These are phyloP conservation scores for Vanessa cardui DNA, from an alignment of 2,888 invertebrate genomes.

Conservation along the genomic window DNA sequence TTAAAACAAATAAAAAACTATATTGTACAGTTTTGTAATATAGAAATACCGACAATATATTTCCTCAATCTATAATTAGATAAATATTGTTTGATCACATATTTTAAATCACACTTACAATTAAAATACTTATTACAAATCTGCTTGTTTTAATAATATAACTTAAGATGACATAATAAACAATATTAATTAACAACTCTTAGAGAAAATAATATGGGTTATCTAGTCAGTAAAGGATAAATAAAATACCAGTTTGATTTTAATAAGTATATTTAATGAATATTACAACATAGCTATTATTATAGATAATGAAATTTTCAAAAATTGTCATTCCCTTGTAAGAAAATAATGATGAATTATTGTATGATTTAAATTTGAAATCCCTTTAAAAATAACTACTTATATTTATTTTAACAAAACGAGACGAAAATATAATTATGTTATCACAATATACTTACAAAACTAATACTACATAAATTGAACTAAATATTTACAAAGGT, in stretches of 20 bases:
- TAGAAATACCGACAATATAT: too few relatives aligned
- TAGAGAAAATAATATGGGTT: too few relatives aligned
- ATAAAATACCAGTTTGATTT: slow-evolving; percentile 21
- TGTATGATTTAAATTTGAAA: slow-evolving; percentile 25
- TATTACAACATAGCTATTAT: slow-evolving; percentile 28
- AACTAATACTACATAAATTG: slow-evolving; percentile 61
- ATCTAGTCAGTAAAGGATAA: neutral
- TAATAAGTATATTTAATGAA: slow-evolving; percentile 25
- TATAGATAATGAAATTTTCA: slow-evolving; percentile 16
- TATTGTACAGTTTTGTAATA: too few relatives aligned
- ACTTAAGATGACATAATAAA: too few relatives aligned
- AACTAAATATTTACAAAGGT: slow-evolving; percentile 75
- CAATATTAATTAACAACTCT: too few relatives aligned
- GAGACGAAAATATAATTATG: slow-evolving; percentile 54
- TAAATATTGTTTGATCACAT: too few relatives aligned
- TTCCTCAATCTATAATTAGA: too few relatives aligned
- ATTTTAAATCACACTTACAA: too few relatives aligned
- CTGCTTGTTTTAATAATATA: too few relatives aligned
- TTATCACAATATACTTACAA: slow-evolving; percentile 74
- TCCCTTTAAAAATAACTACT: slow-evolving; percentile 47
- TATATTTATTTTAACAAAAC: slow-evolving; percentile 46
- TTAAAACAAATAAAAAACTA: too few relatives aligned
- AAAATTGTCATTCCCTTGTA: slow-evolving; percentile 26
- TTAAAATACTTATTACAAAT: too few relatives aligned
- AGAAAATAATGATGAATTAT: slow-evolving; percentile 15